Conservation (phyloP, 2,888 invertebrate genomes). For the Psylliodes chrysocephalus region DNA sequence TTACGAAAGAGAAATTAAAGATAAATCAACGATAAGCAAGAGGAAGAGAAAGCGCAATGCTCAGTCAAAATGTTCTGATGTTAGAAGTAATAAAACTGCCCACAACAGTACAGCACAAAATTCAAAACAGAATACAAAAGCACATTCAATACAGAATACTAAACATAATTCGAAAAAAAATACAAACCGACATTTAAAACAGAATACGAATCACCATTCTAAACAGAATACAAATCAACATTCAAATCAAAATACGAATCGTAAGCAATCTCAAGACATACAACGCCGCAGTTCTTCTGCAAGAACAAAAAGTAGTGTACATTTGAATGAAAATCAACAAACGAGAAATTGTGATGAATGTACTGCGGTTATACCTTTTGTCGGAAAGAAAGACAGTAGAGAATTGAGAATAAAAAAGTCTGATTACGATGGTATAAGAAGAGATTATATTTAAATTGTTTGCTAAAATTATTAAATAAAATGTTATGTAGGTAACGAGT, state of each 20-base stretch:
- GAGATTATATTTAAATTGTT: conserved; percentile 22
- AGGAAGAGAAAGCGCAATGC: neutral
- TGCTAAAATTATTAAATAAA: neutral
- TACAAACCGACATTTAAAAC: neutral
- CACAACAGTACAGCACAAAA: neutral
- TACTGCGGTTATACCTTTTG: neutral
- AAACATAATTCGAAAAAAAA: neutral
- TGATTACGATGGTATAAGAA: conserved; percentile 20
- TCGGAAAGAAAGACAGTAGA: neutral
- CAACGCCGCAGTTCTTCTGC: neutral
- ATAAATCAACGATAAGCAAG: no score
- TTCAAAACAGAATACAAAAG: neutral
- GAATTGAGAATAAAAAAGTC: conserved; percentile 14
- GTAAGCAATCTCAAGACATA: no score
- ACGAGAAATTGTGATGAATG: neutral
- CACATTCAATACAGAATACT: neutral
- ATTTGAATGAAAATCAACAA: neutral
- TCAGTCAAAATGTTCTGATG: neutral
- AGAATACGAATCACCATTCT: neutral
- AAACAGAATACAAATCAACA: no score
- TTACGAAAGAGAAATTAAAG: no score
- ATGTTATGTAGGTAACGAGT: no score
- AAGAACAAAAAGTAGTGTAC: neutral
- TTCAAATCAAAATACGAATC: no score
- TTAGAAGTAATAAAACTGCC: neutral